phyloP scores from a whole-genome alignment of 1,140 invertebrate species.

The Heliconius congener region DNA sequence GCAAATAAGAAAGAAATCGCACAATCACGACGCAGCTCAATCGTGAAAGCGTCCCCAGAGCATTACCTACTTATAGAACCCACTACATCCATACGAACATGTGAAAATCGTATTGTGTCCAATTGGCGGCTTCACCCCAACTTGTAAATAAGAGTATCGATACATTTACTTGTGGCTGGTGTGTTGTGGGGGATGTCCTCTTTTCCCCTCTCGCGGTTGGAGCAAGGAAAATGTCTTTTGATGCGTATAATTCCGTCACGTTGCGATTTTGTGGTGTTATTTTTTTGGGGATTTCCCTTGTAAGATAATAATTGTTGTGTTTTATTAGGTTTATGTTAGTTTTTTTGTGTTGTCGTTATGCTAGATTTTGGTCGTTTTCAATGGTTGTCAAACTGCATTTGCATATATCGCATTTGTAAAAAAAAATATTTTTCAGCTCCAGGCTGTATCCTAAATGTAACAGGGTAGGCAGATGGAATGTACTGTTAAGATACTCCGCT shows the following conservation, averaged over 20 bases:
- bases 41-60: conserved; percentile 27
- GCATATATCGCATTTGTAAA: too few relatives aligned
- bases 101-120: conserved; percentile 49
- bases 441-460: too few relatives aligned
- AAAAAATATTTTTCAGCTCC: too few relatives aligned
- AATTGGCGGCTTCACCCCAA: conserved; percentile 43
- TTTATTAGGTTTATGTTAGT: not conserved
- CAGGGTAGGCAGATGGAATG: too few relatives aligned
- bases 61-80: conserved; percentile 37
- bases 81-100: conserved; percentile 50
- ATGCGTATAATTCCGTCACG: conserved; percentile 15
- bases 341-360: too few relatives aligned
- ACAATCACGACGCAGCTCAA: conserved; percentile 18
- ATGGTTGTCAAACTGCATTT: not conserved
- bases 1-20: conserved; percentile 13
- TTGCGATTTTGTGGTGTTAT: conserved; percentile 6
- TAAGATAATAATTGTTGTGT: not conserved
- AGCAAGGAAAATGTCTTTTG: conserved; percentile 38
- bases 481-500: too few relatives aligned
- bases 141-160: conserved; percentile 49
- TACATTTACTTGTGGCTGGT: conserved; percentile 51
- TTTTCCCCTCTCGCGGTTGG: conserved; percentile 35
- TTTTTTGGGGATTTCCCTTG: not conserved
- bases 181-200: conserved; percentile 26
- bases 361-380: too few relatives aligned